A percentile compares a stretch with the other conserved stretches of the same genome.
Conservation (phyloP, 23 tunicate species). For the Trididemnum miniatum region DNA sequence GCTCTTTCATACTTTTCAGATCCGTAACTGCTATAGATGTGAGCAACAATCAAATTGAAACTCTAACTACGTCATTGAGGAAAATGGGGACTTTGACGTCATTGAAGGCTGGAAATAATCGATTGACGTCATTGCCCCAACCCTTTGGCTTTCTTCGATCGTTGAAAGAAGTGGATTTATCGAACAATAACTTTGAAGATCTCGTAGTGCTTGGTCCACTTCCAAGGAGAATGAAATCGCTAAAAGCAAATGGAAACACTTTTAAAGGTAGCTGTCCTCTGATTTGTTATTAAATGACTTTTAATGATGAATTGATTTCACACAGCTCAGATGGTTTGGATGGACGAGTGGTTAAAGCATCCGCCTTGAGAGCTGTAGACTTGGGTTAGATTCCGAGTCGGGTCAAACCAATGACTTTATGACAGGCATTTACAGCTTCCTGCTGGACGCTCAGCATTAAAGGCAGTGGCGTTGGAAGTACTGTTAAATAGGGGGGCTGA, state of each 20-base stretch:
- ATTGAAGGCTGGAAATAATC: conserved; percentile 60
- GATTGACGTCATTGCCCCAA: conserved; percentile 71
- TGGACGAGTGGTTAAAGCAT: too few relatives aligned
- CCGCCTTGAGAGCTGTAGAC: too few relatives aligned
- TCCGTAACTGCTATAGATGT: conserved; percentile 60
- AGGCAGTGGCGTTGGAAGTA: too few relatives aligned
- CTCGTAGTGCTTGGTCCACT: conserved; percentile 54
- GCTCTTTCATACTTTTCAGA: conserved; percentile 34
- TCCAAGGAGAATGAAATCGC: conserved; percentile 67
- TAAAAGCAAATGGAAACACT: conserved; percentile 75
- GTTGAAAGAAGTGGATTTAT: conserved; percentile 64
- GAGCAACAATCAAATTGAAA: conserved; percentile 75
- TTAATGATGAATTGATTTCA: too few relatives aligned
- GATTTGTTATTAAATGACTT: too few relatives aligned
- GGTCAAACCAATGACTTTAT: too few relatives aligned
- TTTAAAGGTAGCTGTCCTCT: conserved; percentile 50
- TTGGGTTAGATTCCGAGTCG: too few relatives aligned
- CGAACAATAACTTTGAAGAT: conserved; percentile 56
- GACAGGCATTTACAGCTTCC: too few relatives aligned
- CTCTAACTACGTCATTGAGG: conserved; percentile 61
- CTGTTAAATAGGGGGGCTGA: too few relatives aligned
- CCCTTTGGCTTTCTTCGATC: conserved; percentile 83
- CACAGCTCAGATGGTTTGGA: too few relatives aligned
- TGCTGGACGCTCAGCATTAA: too few relatives aligned
- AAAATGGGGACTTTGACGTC: conserved; percentile 59